Evolutionary conservation across 2,888 invertebrate species (phyloP), one percentile per base, ranked within the genome.

Genomic region (Sicus ferrugineus): DNA sequence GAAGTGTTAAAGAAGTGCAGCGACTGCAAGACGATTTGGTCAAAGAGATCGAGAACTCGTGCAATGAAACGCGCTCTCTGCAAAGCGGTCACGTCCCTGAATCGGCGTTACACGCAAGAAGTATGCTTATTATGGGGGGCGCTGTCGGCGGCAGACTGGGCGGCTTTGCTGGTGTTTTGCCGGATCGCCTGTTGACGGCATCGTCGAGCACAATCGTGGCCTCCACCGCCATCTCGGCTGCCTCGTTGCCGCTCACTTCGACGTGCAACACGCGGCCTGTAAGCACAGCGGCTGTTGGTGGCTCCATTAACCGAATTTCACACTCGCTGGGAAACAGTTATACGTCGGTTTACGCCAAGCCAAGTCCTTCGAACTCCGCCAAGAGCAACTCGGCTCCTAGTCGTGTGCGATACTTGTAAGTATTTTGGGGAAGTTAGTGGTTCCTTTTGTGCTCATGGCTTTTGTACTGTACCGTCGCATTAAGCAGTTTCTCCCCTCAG

Each of bases 31-130:
- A 85, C 59, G 84, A 85, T 70, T 77, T 84, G 62, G 85, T 81
- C 21, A 83, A 83, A 80, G 94, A 94, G 86, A 91, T 95, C 78
- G 94, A 95, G 82, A 92, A 93, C 84, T 92, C 93, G 30, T 82
- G 84, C 70, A 89, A 95, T 67, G 90, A 90, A 70, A 84, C 79
- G 14, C 81, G 79, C 66, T 75, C 77, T 19, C 66, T 72, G 64
- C 70, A 73, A 59, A n/a, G 70, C 42, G 59, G 62, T 54, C 61
- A 68, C 56, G 34, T 63, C n/a, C 21, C 58, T 16, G 59, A 48
- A 23, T 26, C 61, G n/a, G 30, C 28, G 16, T 30, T 46, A 21
- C 52, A 54, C 34, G 28, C 26, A 1, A 62, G 23, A 38, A 54
- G 54, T 16, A 54, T 65, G 54, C 52, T 54, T 16, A 34, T 54